phyloP scores from a whole-genome alignment of 2,888 invertebrate genomes.

The Acronicta aceris region DNA sequence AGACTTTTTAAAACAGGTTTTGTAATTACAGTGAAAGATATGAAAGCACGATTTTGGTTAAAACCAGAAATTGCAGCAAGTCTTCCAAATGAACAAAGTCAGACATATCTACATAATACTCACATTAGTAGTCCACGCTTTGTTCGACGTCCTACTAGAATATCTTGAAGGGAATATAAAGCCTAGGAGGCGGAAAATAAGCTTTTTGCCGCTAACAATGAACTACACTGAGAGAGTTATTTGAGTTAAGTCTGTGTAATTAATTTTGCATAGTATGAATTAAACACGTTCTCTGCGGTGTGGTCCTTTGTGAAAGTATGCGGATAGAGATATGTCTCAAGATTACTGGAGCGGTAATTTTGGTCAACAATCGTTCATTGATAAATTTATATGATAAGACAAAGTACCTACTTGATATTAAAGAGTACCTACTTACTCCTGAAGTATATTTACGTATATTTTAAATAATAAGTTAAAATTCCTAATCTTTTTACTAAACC shows the following conservation, averaged over 20 bases:
- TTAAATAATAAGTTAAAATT: too few species aligned
- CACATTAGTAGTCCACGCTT: constrained; percentile 57
- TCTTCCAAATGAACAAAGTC: constrained; percentile 51
- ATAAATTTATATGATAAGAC: neutral
- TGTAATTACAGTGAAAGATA: constrained; percentile 48
- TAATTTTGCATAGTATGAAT: constrained; percentile 52
- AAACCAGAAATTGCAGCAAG: constrained; percentile 54
- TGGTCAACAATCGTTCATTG: constrained; percentile 11
- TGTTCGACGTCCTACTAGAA: constrained; percentile 55
- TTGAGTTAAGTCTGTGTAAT: constrained; percentile 48
- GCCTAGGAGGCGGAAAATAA: constrained; percentile 59
- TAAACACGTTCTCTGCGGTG: constrained; percentile 25
- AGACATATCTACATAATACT: constrained; percentile 56
- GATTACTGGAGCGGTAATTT: constrained; percentile 19
- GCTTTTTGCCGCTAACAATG: constrained; percentile 56
- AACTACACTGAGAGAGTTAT: constrained; percentile 43
- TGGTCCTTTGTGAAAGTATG: constrained; percentile 4
- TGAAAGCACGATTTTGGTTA: constrained; percentile 53
- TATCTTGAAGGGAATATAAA: constrained; percentile 57
- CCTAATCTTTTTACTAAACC: too few species aligned
- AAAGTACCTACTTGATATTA: constrained; percentile 10
- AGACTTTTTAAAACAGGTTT: constrained; percentile 45
- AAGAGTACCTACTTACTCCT: constrained; percentile 1
- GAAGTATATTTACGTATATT: neutral
- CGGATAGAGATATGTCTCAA: constrained; percentile 18